Base-by-base conservation (phyloP, 2,797 vertebrate species). In the Erpetoichthys calabaricus region DNA sequence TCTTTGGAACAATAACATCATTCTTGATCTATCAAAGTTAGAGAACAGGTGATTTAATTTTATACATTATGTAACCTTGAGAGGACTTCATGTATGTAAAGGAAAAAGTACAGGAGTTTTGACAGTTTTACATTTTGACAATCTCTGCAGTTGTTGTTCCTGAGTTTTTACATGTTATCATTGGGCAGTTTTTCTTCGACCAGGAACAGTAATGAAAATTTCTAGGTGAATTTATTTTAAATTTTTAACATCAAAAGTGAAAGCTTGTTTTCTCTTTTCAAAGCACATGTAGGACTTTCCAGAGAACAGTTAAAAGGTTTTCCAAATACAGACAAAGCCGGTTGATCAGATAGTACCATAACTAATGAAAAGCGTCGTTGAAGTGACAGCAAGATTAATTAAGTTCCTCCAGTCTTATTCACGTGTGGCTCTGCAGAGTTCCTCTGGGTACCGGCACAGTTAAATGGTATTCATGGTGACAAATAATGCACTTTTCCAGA, bases 321-420 rank as follows among this genome's bases (percentile, higher is more conserved):
- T 81, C 80, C 73, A 70, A 78, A 75, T 69, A 80, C 7, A 55
- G 74, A 79, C 70, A 69, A 66, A 63, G 77, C 76, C 75, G 74
- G 78, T 81, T 86, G 88, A 92, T 94, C 89, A 90, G 90, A 93
- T 91, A 90, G 77, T 74, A 73, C 71, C 73, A 75, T 88, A 89
- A 94, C 82, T 90, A 93, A 95, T 94, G 90, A 88, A 91, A 91
- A 89, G 84, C 78, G 85, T 90, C 84, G 79, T 73, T 80, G 75
- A 89, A 88, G 80, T 90, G 92, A 95, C 94, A 94, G 89, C 76
- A 82, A 89, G 91, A 97, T 95, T 92, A 93, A 97, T 96, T 91
- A 88, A 90, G 87, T 91, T 83, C 83, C 80, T 87, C 58, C 61
- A 69, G 75, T 81, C 64, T 72, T 73, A 79, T 83, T 86, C 74